These are phyloP conservation scores for Lepeophtheirus salmonis DNA, from an alignment of 1,140 invertebrate species.

Conservation along the genomic window DNA sequence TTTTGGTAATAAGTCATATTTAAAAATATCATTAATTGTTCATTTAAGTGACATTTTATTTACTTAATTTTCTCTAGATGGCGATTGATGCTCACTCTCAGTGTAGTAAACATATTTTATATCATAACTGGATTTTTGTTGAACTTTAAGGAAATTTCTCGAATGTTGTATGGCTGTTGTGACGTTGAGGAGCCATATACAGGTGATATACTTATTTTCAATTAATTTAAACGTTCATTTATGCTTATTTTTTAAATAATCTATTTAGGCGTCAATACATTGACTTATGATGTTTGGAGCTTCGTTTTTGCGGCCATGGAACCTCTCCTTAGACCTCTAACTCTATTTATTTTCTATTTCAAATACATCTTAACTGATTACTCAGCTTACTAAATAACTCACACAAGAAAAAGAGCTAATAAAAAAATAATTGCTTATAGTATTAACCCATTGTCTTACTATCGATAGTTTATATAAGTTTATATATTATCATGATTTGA, in stretches of 20 bases:
- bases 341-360: not conserved
- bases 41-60: too few species aligned
- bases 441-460: too few species aligned
- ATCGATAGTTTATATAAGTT: too few species aligned
- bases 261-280: not conserved
- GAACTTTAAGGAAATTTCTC: constrained; percentile 7
- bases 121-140: constrained; percentile 8
- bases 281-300: not conserved
- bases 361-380: not conserved
- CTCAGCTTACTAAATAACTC: not conserved
- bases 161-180: not conserved
- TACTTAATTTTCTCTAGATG: not conserved
- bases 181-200: not conserved
- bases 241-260: not conserved
- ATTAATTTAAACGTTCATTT: not conserved
- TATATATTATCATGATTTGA: too few species aligned
- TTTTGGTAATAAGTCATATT: too few species aligned
- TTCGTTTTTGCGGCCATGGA: not conserved
- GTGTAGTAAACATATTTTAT: not conserved
- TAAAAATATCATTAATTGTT: too few species aligned
- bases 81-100: not conserved
- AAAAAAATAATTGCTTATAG: too few species aligned
- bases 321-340: not conserved
- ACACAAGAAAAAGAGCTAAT: too few species aligned
- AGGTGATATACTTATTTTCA: not conserved